Evolutionary conservation across 2,113 vertebrate species (phyloP).

Genomic region (Tympanuchus pallidicinctus): DNA sequence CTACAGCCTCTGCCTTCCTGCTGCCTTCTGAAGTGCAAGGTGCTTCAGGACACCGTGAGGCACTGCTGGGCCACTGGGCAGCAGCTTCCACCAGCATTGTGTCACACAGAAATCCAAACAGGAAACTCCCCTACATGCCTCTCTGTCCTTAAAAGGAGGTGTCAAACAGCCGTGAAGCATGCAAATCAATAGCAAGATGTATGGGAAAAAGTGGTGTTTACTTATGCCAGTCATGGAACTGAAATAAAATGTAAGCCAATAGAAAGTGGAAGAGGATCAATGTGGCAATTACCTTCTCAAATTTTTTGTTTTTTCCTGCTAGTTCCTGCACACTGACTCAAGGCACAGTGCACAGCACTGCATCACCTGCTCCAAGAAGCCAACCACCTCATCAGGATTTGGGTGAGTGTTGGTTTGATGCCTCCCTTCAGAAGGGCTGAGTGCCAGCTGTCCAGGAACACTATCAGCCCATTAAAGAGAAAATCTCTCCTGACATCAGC

Average conservation of each 20-base stretch:
- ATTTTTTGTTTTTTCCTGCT: not conserved
- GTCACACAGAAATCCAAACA: not conserved
- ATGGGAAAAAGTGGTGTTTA: not conserved
- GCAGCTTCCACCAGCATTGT: not conserved
- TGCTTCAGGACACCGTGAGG: not conserved
- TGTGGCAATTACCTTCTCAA: not conserved
- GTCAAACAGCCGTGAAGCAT: not conserved
- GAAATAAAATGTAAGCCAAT: not conserved
- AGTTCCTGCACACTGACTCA: not conserved
- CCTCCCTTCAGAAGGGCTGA: not conserved
- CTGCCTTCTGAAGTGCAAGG: not conserved
- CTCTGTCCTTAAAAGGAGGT: not conserved
- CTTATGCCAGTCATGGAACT: not conserved
- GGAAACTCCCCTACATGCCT: no score
- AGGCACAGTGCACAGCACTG: fast-evolving
- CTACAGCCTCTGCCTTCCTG: not conserved
- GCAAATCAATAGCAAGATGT: not conserved
- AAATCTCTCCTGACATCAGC: constrained; percentile 12
- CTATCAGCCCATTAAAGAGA: not conserved
- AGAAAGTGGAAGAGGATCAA: not conserved
- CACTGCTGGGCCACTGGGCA: not conserved
- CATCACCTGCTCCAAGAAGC: not conserved
- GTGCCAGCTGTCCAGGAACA: not conserved
- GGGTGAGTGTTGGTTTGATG: not conserved
- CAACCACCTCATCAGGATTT: not conserved